Evolutionary conservation across 2,888 invertebrate species (phyloP), one percentile per base, ranked within the genome.

Genomic region (Napeogenes inachia): DNA sequence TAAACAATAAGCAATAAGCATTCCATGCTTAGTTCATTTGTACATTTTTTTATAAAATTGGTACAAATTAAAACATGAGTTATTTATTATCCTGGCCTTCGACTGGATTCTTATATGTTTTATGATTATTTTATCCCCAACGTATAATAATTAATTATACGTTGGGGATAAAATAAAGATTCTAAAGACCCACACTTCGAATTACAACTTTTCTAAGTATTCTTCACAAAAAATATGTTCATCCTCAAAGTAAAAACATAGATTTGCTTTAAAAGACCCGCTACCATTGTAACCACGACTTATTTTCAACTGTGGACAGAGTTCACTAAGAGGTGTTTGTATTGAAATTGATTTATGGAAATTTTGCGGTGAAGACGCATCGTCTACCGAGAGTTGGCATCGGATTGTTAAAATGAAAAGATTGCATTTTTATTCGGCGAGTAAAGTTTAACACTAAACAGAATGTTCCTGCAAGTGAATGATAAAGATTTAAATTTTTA

Each of bases 291-390:
- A 13, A 55, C 62, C 59, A 38, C 13, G 53, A 54, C 54, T 35
- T 38, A 55, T 59, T 59, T 63, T 60, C 61, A 59, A 80, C 84
- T 79, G 75, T 81, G 84, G 85, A 80, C 84, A 77, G 85, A 88
- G 86, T 88, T 88, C 85, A 81, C 88, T 86, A 87, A 88, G 88
- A 89, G 88, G 87, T 88, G 89, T 89, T 89, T 89, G 87, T 88
- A 87, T 86, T 86, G 87, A 87, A 89, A 87, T 89, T 87, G 88
- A 89, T 88, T 89, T 88, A 88, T 87, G 88, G 82, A 88, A 87
- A 89, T 89, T 87, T 81, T 71, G 78, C 77, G 78, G 80, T 73
- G 79, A 86, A 82, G 87, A 83, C 84, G 82, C 79, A 77, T 79
- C 77, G 74, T 71, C 79, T 76, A 71, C 78, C 73, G 74, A 76